Evolutionary conservation across 1,140 invertebrate species (phyloP), one percentile per base, ranked within the genome.

Genomic region (Leptoteleia sp.): DNA sequence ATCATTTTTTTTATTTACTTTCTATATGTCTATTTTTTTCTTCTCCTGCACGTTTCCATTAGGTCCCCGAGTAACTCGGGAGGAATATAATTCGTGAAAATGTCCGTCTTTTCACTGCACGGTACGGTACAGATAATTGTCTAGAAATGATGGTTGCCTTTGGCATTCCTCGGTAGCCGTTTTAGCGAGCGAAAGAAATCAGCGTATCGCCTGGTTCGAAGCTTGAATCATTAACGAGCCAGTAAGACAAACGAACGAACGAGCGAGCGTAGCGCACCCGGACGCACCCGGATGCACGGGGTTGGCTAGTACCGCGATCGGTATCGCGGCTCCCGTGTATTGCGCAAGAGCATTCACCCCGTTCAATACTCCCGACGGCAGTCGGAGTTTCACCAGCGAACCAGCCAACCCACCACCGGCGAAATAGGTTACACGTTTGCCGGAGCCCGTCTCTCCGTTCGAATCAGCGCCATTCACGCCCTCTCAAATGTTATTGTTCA

Each of bases 341-440:
- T 89, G 87, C 87, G 87, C 87, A 89, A 88, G 87, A 88, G 86
- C 87, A 78, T 89, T 89, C 85, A 89, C 87, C 87, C 83, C 87
- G 87, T 82, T 88, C 87, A 87, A 89, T 89, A 88, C 85, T 84
- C 31, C 40, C 61, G 40, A 72, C 71, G 70, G 52, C 73, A 65
- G 64, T 65, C 73, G 43, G 61, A 73, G 67, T 75, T 55, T 61
- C 64, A 57, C 64, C 61, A 47, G 68, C 70, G 65, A 76, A 71
- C 57, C 75, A 72, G 45, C 79, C 68, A 78, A 73, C n/a, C 75
- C 75, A 80, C 79, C 82, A 76, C 67, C 55, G 57, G 13, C 76
- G 62, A 84, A 85, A 85, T 84, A 64, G 83, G 82, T 85, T 85
- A 84, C 59, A 77, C 59, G 12, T 48, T 73, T 64, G 80, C 79